Base-by-base conservation (phyloP, 1,140 invertebrate genomes). In the Onthophagus taurus region DNA sequence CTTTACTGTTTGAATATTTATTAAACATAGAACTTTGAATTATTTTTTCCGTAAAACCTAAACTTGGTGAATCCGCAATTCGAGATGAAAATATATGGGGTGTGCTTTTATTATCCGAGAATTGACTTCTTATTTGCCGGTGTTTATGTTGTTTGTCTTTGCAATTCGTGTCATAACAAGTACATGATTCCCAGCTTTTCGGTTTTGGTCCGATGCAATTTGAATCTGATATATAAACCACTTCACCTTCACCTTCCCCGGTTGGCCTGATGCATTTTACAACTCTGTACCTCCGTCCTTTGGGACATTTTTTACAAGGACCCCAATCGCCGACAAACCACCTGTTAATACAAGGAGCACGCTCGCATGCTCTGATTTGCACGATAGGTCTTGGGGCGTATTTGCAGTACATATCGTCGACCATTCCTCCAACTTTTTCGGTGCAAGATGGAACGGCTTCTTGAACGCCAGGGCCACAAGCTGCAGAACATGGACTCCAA, bases 401-500 rank as follows among this genome's bases (percentile, higher is more conserved):
- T 19, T 41, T 52, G 44, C 63, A 63, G 31, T 52, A 60, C n/a
- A 23, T 53, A 19, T 64, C 54, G 26, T 64, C 62, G 1, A 64
- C 63, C 16, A 56, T 16, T 2, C 63, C 63, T 11, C 58, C 57
- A 8, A 52, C 39, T 34, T 52, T 50, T 50, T 65, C 63, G 9
- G 58, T 34, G 47, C 62, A 65, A 18, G 52, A 54, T n/a, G 63
- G 50, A 21, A 54, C 47, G n/a, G 61, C 52, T 30, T 44, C 42
- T 33, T 49, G 55, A 8, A 72, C 59, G 14, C 74, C 74, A 7
- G 63, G 59, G 0, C 71, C 71, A 57, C 75, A 77, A 11, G 67
- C 65, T 16, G 67, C 57, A 9, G 68, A 67, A 53, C 76, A 77
- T 2, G 51, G 44, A 4, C 64, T 61, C 74, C 72, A 76, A 2